These are phyloP conservation scores for Drosophila atripex DNA, from an alignment of 2,888 invertebrate species.

Conservation along the genomic window DNA sequence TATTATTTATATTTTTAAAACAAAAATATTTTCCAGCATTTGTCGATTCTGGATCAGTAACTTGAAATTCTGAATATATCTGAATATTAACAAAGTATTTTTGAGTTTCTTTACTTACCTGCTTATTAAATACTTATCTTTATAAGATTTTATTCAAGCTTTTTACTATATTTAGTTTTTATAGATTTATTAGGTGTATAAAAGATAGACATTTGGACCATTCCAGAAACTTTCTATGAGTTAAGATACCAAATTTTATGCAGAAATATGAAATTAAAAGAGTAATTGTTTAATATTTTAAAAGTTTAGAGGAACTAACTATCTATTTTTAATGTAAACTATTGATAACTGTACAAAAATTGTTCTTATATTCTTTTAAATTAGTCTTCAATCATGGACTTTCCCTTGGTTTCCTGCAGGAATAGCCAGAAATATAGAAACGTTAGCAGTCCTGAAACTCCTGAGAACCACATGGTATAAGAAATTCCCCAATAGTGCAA, in stretches of 20 bases:
- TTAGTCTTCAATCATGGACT: constrained; percentile 74
- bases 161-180: neutral
- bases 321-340: no score
- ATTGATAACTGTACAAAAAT: no score
- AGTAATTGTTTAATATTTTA: no score
- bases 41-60: no score
- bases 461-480: constrained; percentile 80
- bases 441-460: constrained; percentile 64
- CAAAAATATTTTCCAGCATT: no score
- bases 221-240: neutral
- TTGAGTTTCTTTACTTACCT: neutral
- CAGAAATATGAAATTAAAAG: no score
- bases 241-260: no score
- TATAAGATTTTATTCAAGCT: neutral
- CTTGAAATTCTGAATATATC: no score
- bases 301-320: no score
- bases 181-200: neutral
- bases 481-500: constrained; percentile 71
- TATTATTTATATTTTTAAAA: no score
- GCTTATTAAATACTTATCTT: neutral
- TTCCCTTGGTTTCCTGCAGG: constrained; percentile 82
- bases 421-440: constrained; percentile 74
- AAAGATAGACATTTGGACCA: neutral
- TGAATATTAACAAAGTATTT: no score
- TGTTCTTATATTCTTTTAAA: neutral